Conservation (phyloP, 2,888 invertebrate genomes). For the Ennomos fuscantarius region DNA sequence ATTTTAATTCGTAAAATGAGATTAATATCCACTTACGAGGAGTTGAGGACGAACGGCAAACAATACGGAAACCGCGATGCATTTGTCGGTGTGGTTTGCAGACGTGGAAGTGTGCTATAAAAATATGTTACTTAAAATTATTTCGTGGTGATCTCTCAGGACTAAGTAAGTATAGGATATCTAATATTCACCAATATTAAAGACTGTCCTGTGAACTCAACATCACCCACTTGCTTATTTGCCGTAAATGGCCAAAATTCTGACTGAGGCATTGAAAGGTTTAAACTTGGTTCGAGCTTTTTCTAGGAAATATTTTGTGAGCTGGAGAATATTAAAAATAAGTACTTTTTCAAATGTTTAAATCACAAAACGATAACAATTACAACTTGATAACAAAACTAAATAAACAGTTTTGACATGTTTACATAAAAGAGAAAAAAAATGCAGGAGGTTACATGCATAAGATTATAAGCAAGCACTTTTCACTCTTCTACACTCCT, state of each 20-base stretch:
- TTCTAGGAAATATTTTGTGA: too few species aligned
- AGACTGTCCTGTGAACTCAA: constrained; percentile 24
- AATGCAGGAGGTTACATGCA: too few species aligned
- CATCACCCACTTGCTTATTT: constrained; percentile 35
- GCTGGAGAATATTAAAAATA: too few species aligned
- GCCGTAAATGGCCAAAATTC: constrained; percentile 65
- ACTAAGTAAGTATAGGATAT: not conserved
- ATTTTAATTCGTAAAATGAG: not conserved
- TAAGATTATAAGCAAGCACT: too few species aligned
- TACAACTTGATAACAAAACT: too few species aligned
- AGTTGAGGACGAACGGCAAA: constrained; percentile 1
- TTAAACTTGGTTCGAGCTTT: not conserved
- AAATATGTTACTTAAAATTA: not conserved
- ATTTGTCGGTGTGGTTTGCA: constrained; percentile 23
- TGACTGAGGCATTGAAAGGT: constrained; percentile 62
- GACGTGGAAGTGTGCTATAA: constrained; percentile 28
- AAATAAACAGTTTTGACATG: too few species aligned
- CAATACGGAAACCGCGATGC: constrained; percentile 9
- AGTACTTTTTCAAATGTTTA: too few species aligned
- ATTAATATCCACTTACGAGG: not conserved
- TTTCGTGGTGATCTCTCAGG: too few species aligned
- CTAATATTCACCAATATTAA: constrained; percentile 26
- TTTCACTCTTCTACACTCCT: too few species aligned
- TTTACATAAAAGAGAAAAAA: too few species aligned
- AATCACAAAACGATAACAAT: too few species aligned